A percentile compares a stretch with the other conserved stretches of the same genome.
Conservation (phyloP, 53 echinoderm and acorn worm genomes). For the Zoroaster sp. region DNA sequence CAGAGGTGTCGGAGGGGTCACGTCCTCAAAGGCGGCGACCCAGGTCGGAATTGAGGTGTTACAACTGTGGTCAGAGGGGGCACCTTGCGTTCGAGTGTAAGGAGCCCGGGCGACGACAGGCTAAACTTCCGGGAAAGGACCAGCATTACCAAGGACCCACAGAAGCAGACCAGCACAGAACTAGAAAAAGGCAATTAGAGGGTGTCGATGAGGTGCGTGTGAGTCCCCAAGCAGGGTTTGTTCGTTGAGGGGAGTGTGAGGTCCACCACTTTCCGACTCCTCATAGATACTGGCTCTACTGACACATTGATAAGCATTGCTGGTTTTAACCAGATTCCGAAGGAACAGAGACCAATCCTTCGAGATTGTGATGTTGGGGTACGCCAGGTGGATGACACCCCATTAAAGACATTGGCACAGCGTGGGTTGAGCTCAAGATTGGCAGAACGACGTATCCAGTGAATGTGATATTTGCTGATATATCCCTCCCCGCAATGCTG, state of each 20-base stretch:
- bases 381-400: conserved; percentile 47
- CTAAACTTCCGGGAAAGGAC: no score
- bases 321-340: conserved; percentile 20
- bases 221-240: no score
- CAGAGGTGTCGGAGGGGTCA: no score
- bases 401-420: conserved; percentile 17
- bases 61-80: no score
- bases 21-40: no score
- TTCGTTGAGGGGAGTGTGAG: conserved; percentile 30
- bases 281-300: conserved; percentile 64
- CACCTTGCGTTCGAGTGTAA: no score
- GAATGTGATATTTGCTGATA: conserved; percentile 53
- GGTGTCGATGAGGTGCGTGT: no score
- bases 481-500: conserved; percentile 24
- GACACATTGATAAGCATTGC: conserved; percentile 28
- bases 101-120: no score
- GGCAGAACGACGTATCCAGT: conserved; percentile 21
- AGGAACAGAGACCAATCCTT: conserved; percentile 26
- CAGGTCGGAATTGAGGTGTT: no score
- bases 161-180: no score
- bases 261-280: background rate
- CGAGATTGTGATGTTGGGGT: background rate
- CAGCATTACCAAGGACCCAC: no score
- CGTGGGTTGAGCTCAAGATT: conserved; percentile 23
- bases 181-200: no score